phyloP scores from a whole-genome alignment of 2,888 invertebrate genomes.

The Mesochorus sp. region DNA sequence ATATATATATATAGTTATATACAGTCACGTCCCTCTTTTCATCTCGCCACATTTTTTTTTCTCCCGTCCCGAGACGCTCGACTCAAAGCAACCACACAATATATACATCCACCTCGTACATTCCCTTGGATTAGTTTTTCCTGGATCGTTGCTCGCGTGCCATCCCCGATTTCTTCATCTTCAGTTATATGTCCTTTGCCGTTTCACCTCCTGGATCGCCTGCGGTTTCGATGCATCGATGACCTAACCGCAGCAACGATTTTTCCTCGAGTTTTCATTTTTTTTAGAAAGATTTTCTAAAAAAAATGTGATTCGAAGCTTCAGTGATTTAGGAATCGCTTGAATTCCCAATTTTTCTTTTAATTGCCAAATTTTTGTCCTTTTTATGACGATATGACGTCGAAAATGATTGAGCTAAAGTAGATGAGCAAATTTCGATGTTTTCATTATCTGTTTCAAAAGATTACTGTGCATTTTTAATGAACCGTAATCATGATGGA shows the following conservation, averaged over 20 bases:
- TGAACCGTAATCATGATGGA: no score
- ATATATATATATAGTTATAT: conserved; percentile 14
- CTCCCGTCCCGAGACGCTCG: background rate
- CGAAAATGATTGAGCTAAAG: no score
- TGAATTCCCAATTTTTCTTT: no score
- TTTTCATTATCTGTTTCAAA: no score
- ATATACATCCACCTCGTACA: background rate
- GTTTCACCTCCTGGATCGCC: background rate
- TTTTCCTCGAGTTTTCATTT: no score
- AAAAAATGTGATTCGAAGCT: no score
- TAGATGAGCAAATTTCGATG: no score
- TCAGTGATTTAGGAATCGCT: no score
- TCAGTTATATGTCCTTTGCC: background rate
- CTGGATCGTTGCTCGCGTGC: background rate
- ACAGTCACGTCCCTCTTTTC: background rate
- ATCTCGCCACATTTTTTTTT: background rate
- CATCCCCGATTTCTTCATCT: background rate
- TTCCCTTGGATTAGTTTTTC: conserved; percentile 14
- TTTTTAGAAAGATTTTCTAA: background rate
- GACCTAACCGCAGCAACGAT: background rate
- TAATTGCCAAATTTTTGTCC: no score
- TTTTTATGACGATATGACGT: no score
- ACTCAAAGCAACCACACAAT: background rate
- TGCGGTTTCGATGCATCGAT: background rate
- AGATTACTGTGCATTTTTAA: no score